These are phyloP conservation scores for Cynopterus sphinx DNA, from an alignment of 2,797 vertebrate species.

Conservation along the genomic window DNA sequence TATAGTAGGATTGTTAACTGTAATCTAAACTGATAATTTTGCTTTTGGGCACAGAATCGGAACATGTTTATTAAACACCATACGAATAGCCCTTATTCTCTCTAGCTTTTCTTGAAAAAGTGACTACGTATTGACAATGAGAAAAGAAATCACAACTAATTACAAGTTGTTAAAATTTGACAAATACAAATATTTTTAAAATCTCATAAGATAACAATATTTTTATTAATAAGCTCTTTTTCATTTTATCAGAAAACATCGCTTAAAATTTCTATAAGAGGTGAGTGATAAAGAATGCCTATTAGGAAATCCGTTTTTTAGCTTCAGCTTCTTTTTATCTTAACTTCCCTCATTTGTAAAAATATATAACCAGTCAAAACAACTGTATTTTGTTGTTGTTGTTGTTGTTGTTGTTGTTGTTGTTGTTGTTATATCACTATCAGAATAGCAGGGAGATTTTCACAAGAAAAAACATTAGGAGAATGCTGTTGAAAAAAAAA, in stretches of 20 bases:
- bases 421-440: background rate
- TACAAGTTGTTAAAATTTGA: background rate
- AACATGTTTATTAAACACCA: background rate
- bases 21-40: background rate
- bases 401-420: background rate
- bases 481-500: background rate
- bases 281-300: background rate
- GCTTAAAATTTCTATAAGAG: background rate
- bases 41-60: background rate
- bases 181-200: background rate
- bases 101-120: background rate
- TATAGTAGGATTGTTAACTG: background rate
- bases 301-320: background rate
- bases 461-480: background rate
- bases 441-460: constrained; percentile 3
- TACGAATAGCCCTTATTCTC: background rate
- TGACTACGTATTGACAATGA: background rate
- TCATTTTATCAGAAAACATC: background rate
- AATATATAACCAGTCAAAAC: constrained; percentile 41
- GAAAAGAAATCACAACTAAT: background rate
- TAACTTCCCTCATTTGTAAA: constrained; percentile 2
- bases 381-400: background rate
- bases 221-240: background rate
- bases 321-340: background rate
- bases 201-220: background rate